Base-by-base conservation (phyloP, 23 tunicate species). In the Pegea sp. region DNA sequence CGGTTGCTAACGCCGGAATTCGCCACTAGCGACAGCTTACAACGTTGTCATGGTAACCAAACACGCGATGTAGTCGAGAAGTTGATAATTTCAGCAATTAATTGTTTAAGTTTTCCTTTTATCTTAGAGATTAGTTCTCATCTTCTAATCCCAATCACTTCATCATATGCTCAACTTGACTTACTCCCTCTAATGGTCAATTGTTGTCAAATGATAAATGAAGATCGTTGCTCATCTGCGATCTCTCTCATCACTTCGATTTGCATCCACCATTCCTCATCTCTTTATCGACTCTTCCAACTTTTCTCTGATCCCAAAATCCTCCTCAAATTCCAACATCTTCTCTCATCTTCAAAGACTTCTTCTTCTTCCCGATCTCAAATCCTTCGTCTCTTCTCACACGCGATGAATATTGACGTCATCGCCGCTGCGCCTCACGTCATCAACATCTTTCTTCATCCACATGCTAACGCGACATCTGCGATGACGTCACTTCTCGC, bases 1-100 rank as follows among this genome's bases (percentile, higher is more conserved):
- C 59, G 56, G 11, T 34, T 77, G 29, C 21, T 77, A 20, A 53
- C 77, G 8, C 60, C 69, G 30, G 76, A 77, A 8, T 69, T 77
- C n/a, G n/a, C n/a, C n/a, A n/a, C n/a, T n/a, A n/a, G n/a, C n/a
- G 4, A 44, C 19, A 52, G 56, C 30, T 29, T 64, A 26, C 22
- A 21, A 0, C 23, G 46, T 16, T 26, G 20, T 0, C 59, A 18
- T 28, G 20, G 23, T 5, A 33, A 54, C 4, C 26, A 29, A 13
- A 49, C 18, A 7, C 67, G 18, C 24, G 22, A 22, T 13, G 18
- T 48, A 20, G 18, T 62, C 22, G 67, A 48, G 28, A 24, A 28
- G 32, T 42, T 58, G 33, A 24, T 34, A 22, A 24, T 67, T 13
- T 56, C 58, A 44, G 62, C 4, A 2, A 56, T 67, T 0, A 33